Evolutionary conservation across 1,140 invertebrate species (phyloP).

Genomic region (Calephelis virginiensis): DNA sequence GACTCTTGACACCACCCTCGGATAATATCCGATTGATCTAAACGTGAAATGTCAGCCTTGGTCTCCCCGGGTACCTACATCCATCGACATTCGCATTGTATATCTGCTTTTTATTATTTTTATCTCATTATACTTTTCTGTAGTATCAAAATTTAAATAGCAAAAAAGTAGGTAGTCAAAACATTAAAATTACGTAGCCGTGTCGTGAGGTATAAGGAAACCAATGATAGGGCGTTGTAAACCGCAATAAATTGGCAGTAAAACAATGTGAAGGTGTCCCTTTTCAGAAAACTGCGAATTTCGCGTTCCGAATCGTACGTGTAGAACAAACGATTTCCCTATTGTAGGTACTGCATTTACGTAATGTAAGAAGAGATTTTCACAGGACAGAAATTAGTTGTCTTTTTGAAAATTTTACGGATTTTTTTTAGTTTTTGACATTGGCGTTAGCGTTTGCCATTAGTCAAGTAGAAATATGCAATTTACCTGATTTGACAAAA

Average conservation of each 20-base stretch:
- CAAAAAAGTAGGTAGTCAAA: neutral
- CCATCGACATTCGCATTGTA: too few relatives aligned
- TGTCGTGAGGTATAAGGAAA: constrained; percentile 27
- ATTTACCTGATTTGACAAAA: too few relatives aligned
- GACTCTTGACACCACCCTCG: too few relatives aligned
- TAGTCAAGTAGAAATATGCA: too few relatives aligned
- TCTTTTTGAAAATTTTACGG: too few relatives aligned
- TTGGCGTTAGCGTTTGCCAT: too few relatives aligned
- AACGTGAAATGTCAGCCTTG: too few relatives aligned
- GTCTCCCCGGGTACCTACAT: too few relatives aligned
- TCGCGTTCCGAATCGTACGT: constrained; percentile 47
- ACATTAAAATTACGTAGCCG: constrained; percentile 3
- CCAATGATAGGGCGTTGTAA: constrained; percentile 29
- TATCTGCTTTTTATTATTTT: too few relatives aligned
- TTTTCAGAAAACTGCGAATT: constrained; percentile 56
- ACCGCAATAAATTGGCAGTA: constrained; percentile 49
- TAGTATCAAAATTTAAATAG: too few relatives aligned
- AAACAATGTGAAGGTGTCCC: constrained; percentile 48
- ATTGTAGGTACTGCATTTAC: neutral
- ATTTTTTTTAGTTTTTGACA: too few relatives aligned
- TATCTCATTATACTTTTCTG: neutral
- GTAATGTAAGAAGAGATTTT: constrained; percentile 2
- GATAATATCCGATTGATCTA: too few relatives aligned
- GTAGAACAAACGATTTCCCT: constrained; percentile 24
- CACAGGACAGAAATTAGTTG: neutral